These are phyloP conservation scores for Setipinna tenuifilis DNA, from an alignment of 2,797 vertebrate species.

Conservation along the genomic window DNA sequence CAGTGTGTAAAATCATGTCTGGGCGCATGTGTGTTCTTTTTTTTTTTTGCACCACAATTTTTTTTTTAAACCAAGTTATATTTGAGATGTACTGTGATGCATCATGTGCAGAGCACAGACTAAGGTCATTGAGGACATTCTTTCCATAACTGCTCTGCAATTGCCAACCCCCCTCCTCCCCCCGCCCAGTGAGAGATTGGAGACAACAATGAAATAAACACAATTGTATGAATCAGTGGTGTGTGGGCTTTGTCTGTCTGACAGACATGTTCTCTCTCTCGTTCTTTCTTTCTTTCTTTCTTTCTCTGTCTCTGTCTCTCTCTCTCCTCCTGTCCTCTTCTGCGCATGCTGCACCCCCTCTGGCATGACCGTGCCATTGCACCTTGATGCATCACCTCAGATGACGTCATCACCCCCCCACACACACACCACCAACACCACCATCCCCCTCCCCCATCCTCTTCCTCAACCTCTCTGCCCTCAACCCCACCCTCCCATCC, in stretches of 20 bases:
- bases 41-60: neutral
- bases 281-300: neutral
- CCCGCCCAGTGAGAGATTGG: too few species aligned
- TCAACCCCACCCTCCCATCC: neutral
- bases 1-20: neutral
- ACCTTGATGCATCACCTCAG: slow-evolving; percentile 40
- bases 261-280: neutral
- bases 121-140: neutral
- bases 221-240: neutral
- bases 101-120: neutral
- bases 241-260: neutral
- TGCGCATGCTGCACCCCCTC: slow-evolving; percentile 41
- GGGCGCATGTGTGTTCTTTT: neutral
- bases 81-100: neutral
- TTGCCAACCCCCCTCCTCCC: neutral
- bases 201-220: neutral
- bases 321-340: neutral
- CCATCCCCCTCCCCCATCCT: too few species aligned
- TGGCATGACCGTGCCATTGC: slow-evolving; percentile 38
- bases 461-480: neutral
- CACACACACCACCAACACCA: neutral
- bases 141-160: neutral
- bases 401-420: slow-evolving; percentile 49
- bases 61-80: neutral
- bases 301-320: neutral